These are phyloP conservation scores for Cancer borealis DNA, from an alignment of 2,888 invertebrate species.

Conservation along the genomic window DNA sequence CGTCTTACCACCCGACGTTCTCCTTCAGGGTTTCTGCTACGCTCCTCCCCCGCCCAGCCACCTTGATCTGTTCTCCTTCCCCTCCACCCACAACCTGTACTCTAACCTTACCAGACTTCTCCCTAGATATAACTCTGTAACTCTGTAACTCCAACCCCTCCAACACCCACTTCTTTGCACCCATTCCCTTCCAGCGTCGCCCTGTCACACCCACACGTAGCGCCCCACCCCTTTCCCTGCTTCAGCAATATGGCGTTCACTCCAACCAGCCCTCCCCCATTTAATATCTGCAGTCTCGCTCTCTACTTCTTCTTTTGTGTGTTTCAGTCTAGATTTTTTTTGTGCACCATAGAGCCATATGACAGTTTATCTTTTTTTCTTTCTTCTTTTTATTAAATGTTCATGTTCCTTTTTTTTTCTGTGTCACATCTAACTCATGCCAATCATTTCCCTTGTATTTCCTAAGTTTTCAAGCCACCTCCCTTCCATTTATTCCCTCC, in stretches of 20 bases:
- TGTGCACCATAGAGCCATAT: too few species aligned
- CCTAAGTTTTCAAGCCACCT: background rate
- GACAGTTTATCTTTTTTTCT: background rate
- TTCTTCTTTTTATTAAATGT: conserved; percentile 1
- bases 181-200: background rate
- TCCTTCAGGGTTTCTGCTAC: background rate
- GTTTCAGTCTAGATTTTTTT: background rate
- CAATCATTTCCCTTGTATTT: background rate
- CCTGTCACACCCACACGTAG: background rate
- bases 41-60: background rate
- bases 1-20: background rate
- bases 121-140: background rate
- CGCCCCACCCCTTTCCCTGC: background rate
- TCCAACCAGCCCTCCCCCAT: background rate
- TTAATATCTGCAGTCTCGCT: background rate
- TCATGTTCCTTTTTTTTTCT: background rate
- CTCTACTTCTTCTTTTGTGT: background rate
- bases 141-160: background rate
- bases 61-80: background rate
- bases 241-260: background rate
- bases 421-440: background rate
- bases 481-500: background rate
- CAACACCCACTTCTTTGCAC: background rate
- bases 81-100: background rate
- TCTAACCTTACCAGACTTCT: background rate